Conservation (phyloP, 2,888 invertebrate genomes). For the Spatulosminthurus flaviceps region DNA sequence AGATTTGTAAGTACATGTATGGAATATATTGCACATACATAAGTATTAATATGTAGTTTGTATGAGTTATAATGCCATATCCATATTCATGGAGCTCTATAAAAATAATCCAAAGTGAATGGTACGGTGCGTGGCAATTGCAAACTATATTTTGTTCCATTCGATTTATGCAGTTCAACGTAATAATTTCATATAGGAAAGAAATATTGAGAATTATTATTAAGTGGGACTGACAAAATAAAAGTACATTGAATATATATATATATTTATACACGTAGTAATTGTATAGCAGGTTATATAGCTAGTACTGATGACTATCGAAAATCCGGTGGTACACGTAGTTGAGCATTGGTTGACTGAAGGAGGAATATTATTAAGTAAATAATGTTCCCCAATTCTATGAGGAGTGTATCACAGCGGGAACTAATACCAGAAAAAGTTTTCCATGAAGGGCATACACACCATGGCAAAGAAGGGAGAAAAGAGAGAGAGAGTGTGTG, state of each 20-base stretch:
- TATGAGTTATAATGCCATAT: no score
- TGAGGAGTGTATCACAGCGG: not conserved
- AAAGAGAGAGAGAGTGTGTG: not conserved
- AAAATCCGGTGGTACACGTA: no score
- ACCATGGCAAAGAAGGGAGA: not conserved
- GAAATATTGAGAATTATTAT: not conserved
- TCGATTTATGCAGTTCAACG: not conserved
- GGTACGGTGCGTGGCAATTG: no score
- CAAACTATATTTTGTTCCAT: no score
- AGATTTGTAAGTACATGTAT: not conserved
- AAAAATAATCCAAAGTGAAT: no score
- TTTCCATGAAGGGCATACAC: not conserved
- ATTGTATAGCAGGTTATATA: not conserved
- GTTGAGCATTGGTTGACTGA: no score
- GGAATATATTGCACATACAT: no score
- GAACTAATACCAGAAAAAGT: slow-evolving; percentile 10
- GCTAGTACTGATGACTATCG: no score
- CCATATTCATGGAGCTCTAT: no score
- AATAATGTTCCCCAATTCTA: slow-evolving; percentile 9
- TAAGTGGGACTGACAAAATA: not conserved
- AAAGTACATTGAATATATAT: not conserved
- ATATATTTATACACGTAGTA: no score
- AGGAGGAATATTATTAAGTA: not conserved
- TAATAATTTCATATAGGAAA: not conserved
- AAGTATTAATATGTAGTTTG: no score